Conservation (phyloP, 2,113 vertebrate species). For the Rhizomys pruinosus region DNA sequence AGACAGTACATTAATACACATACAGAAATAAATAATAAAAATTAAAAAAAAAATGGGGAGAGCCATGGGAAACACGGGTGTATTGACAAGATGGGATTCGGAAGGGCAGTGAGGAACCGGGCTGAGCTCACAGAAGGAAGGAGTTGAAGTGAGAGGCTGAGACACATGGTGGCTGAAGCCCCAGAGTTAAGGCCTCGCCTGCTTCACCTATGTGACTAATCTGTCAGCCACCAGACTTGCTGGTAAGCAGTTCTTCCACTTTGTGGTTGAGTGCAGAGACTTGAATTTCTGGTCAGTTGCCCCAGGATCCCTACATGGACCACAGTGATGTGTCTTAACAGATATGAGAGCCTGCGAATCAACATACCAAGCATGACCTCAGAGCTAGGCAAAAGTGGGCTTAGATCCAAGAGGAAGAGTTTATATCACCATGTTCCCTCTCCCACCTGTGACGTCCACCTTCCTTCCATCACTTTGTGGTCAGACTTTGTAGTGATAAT, state of each 20-base stretch:
- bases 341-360: conserved; percentile 14
- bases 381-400: background rate
- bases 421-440: background rate
- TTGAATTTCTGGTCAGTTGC: background rate
- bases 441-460: background rate
- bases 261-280: background rate
- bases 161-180: background rate
- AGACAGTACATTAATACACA: too few relatives aligned
- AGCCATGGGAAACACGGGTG: too few relatives aligned
- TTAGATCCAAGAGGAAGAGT: background rate
- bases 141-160: background rate
- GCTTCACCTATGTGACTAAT: background rate
- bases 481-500: background rate
- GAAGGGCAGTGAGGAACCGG: background rate
- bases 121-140: background rate
- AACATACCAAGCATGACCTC: background rate
- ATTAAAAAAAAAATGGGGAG: too few relatives aligned
- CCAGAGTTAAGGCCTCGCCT: background rate
- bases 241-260: background rate
- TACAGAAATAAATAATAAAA: too few relatives aligned
- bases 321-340: background rate
- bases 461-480: too few relatives aligned
- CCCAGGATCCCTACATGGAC: background rate
- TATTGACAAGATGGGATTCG: background rate
- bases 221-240: conserved; percentile 1